Evolutionary conservation across 2,113 vertebrate genomes (phyloP), one percentile per base, ranked within the genome.

Genomic region (Cyanoderma ruficeps): DNA sequence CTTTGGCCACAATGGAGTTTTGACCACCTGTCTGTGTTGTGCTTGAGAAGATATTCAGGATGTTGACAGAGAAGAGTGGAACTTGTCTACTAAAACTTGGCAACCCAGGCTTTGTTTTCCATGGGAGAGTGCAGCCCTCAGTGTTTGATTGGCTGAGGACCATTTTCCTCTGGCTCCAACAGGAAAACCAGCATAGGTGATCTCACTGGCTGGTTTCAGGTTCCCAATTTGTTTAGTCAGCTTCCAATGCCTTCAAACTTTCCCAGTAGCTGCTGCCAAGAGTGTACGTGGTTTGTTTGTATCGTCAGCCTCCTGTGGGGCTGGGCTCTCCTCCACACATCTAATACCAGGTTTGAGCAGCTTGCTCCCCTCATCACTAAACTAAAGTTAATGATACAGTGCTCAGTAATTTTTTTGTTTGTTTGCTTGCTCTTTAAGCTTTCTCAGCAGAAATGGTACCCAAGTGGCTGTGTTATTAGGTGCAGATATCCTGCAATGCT

Each of bases 151-250:
- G 76, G 90, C 90, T 44, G 63, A 61, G 79, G n/a, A 80, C 83
- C 33, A 39, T 93, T 86, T 83, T 80, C 71, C 83, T 63, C 79
- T 77, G 71, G 25, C 85, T 86, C 63, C 59, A 61, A 16, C 28
- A 80, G 75, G 71, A 93, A 65, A 74, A 75, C 14, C 55, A 56
- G 10, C 2, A 0, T 15, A 78, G 77, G 65, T 82, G 81, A 86
- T 59, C 67, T 83, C 85, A 27, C 41, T 39, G 55, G 23, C 50
- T 7, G 24, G 42, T 94, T 83, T 95, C 68, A 63, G 68, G 83
- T 89, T 93, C 65, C 74, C 59, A 27, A 15, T 86, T 74, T 95
- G 83, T 95, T 90, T 70, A 77, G 75, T 86, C 79, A 83, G 63
- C 90, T 80, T 67, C 71, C 67, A 47, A 7, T 46, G 55, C 88